Base-by-base conservation (phyloP, 2,888 invertebrate species). In the Phengaris arion region DNA sequence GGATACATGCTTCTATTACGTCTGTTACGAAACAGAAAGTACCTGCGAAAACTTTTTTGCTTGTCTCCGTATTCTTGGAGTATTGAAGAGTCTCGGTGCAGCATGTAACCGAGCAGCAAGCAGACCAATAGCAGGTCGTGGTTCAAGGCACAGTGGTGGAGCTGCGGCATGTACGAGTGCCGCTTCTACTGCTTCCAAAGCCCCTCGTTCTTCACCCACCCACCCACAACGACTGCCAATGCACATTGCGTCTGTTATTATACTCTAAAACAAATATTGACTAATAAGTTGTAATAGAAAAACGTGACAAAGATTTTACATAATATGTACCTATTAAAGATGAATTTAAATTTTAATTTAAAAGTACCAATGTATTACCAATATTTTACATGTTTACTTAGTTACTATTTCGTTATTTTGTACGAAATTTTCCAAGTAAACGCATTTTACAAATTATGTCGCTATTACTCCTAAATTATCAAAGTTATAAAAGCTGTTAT, bases 111-210 rank as follows among this genome's bases (percentile, higher is more conserved):
- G 94, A 74, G 97, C 97, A 52, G 96, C 95, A 76, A 97, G 94
- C 74, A 97, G 90, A 51, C 97, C 96, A 68, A 98, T 96, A 48
- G 96, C 95, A 3, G 97, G 97, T 83, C 97, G 96, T 5, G 98
- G 98, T 89, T 98, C 98, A 74, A 99, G 94, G 87, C 98, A 98
- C 55, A 99, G 92, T 6, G 97, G 97, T 13, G 97, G 98, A 79
- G 97, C 96, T 6, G 98, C 97, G 13, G 97, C 97, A 83, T 97
- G 95, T 59, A 98, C 95, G 77, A 99, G 88, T 81, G 97, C 97
- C 79, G 98, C 97, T 88, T 99, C 99, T 76, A 98, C 90, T 74
- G 91, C 91, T 75, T 92, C 92, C 10, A 91, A 76, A 0, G 95
- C 94, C 76, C 96, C 94, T 77, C 96, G 94, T 84, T 98, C 98